Evolutionary conservation across 1,140 invertebrate genomes (phyloP), one percentile per base, ranked within the genome.

Genomic region (Stegodyphus mimosarum): DNA sequence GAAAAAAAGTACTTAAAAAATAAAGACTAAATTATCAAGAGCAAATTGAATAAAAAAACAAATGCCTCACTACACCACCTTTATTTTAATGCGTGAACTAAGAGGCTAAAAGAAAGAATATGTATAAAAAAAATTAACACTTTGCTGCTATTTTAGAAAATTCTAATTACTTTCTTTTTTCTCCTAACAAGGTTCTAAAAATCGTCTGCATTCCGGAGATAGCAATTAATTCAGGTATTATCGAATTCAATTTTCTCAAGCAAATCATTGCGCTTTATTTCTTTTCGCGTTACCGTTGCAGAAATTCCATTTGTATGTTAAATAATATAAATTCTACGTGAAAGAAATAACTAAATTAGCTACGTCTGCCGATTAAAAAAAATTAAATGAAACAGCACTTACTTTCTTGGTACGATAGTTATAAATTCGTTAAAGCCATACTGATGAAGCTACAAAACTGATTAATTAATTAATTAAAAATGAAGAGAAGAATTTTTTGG

Each of bases 141-240:
- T 77, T 17, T 51, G 64, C 48, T 66, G 15, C 13, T 33, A 33
- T 18, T 60, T 77, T 77, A 50, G 50, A 77, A 33, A 51, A 77
- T 66, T 77, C 75, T 63, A 77, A 77, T 77, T 77, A 7, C 75
- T 49, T 77, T 77, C 51, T 66, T 48, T 66, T 48, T 77, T 60
- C 17, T 74, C 17, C 55, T 74, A 74, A 53, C 52, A 11, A 1
- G 53, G 75, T 66, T 66, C 66, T 49, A 66, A 77, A 77, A 77
- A 18, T 66, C 33, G 15, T 48, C 48, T 33, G 33, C 33, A 3
- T 33, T 33, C 33, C 33, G 33, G 51, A 17, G 33, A 66, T 76
- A 66, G 74, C 64, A 76, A 76, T 77, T 77, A 77, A 66, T 77
- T 77, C 75, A 50, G 50, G 75, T 51, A 77, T 66, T 77, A 66